Evolutionary conservation across 2,797 vertebrate species (phyloP), one percentile per base, ranked within the genome.

Genomic region (Amblyraja radiata): DNA sequence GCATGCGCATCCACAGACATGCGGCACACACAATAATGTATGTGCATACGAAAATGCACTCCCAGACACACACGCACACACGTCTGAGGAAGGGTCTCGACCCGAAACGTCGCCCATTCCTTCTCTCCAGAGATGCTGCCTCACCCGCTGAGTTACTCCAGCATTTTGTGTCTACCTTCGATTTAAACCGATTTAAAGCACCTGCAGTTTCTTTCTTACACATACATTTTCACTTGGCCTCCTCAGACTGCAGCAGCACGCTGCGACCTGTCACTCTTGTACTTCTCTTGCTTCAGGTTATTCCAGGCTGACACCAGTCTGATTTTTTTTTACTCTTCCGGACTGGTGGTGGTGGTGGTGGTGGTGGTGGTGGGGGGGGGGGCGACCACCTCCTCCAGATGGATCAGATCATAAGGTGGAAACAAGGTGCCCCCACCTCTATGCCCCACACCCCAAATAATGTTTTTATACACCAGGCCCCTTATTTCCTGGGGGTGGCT

Each of bases 371-470:
- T n/a, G 5, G 2, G 46, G 46, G 46, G 46, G 46, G 46, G 2
- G 3, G 96, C 96, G 97, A 97, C 97, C 96, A 97, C 97, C 96
- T 96, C 96, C 96, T 97, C 96, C 95, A 97, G 96, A 97, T 96
- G 96, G 95, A 97, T 96, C 93, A 95, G 96, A 95, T 96, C 93
- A 94, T 95, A 96, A 97, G 97, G 97, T 98, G 97, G 97, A 97
- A 97, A 97, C 97, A 94, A 97, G 97, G 95, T 97, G 97, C 96
- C 96, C 96, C 95, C 95, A 94, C 94, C 94, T 95, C 95, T 95
- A 94, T 94, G 96, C 95, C 5, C 46, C 94, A 94, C 94, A 94
- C 95, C 95, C 93, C n/a, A 94, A 95, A 95, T 94, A 95, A 94
- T 94, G 68, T 94, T 94, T 88, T 95, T 94, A 94, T 93, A 94